A percentile compares a stretch with the other conserved stretches of the same genome.
phyloP scores from a whole-genome alignment of 2,113 vertebrate species.

The Burhinus oedicnemus region DNA sequence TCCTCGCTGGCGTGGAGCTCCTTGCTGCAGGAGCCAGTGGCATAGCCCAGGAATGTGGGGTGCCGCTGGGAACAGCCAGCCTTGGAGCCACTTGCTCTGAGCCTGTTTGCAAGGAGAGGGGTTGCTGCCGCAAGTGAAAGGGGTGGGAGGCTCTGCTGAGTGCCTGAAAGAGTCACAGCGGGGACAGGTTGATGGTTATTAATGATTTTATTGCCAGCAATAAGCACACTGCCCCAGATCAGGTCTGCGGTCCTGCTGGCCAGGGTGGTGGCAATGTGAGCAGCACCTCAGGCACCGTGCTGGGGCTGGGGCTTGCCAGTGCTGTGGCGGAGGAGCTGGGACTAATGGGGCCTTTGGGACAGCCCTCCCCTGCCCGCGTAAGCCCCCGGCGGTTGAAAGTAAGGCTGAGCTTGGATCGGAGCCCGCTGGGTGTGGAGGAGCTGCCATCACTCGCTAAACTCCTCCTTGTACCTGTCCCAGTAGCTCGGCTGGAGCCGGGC shows the following conservation, averaged over 20 bases:
- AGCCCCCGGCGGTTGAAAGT: fast-evolving
- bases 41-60: neutral
- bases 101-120: neutral
- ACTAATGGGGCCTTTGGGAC: neutral
- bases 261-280: neutral
- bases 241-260: neutral
- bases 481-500: fast-evolving
- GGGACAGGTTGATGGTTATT: neutral
- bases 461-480: fast-evolving
- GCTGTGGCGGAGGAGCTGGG: neutral
- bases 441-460: neutral
- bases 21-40: neutral
- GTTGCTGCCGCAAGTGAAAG: neutral
- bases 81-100: fast-evolving
- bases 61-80: neutral
- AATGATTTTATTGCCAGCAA: neutral
- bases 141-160: neutral
- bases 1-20: fast-evolving
- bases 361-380: neutral
- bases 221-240: neutral
- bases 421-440: neutral
- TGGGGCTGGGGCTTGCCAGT: neutral
- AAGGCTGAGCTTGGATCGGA: neutral
- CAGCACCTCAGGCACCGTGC: fast-evolving
- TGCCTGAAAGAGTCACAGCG: neutral